phyloP scores from a whole-genome alignment of 1,140 invertebrate species.

The Brachionus rubens region DNA sequence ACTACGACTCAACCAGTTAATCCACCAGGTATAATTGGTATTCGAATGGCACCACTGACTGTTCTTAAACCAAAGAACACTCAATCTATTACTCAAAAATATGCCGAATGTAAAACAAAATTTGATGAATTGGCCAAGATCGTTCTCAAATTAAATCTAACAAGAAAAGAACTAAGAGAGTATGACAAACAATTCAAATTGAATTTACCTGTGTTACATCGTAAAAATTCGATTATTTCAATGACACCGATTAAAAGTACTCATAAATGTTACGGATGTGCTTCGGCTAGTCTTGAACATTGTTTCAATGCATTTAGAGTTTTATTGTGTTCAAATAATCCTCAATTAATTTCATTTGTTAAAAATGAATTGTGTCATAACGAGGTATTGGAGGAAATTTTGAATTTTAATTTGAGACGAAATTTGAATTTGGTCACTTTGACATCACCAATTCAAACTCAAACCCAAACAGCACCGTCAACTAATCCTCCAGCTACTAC shows the following conservation, averaged over 20 bases:
- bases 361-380: neutral
- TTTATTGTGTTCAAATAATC: constrained; percentile 62
- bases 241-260: constrained; percentile 47
- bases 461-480: neutral
- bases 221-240: constrained; percentile 48
- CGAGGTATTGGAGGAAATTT: neutral
- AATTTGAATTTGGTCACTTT: neutral
- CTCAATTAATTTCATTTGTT: neutral
- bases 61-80: constrained; percentile 58
- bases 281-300: constrained; percentile 75
- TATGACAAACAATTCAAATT: constrained; percentile 78
- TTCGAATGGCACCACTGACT: neutral
- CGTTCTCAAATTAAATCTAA: constrained; percentile 61
- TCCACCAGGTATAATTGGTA: constrained; percentile 56
- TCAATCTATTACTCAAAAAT: constrained; percentile 75
- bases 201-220: constrained; percentile 51
- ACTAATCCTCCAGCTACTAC: neutral
- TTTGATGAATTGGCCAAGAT: constrained; percentile 95
- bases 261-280: constrained; percentile 63
- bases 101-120: constrained; percentile 88
- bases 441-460: neutral
- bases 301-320: constrained; percentile 85
- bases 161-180: constrained; percentile 77
- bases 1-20: neutral
- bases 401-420: constrained; percentile 32